Evolutionary conservation across 2,113 vertebrate genomes (phyloP).

Genomic region (Callithrix jacchus): DNA sequence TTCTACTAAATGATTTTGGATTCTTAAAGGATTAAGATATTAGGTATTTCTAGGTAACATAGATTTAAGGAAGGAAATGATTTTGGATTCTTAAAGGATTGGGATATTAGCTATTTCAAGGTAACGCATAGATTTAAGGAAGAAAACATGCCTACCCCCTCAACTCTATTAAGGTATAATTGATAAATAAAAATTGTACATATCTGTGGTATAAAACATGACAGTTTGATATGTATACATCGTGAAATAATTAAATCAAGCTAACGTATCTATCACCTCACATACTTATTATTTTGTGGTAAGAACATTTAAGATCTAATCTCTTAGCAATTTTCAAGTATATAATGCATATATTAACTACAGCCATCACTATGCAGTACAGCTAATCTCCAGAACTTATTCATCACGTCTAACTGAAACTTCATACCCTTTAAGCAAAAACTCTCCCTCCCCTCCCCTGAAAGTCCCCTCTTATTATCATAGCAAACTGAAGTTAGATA

Average conservation of each 20-base stretch:
- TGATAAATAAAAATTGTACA: background rate
- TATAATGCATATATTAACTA: background rate
- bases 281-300: background rate
- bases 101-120: conserved; percentile 21
- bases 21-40: background rate
- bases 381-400: background rate
- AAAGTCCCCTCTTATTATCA: background rate
- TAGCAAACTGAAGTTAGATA: conserved; percentile 40
- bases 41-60: conserved; percentile 4
- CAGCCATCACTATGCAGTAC: background rate
- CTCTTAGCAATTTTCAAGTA: background rate
- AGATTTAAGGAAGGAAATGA: background rate
- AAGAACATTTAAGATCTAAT: background rate
- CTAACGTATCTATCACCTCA: background rate
- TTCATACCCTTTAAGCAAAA: background rate
- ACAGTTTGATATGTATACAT: background rate
- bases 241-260: background rate
- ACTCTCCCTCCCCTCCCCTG: background rate
- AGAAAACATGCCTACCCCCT: background rate
- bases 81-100: background rate
- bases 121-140: background rate
- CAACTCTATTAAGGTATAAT: background rate
- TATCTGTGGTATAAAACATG: background rate
- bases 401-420: background rate
- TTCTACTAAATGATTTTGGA: background rate